These are phyloP conservation scores for Saturnia japonica DNA, from an alignment of 2,888 invertebrate genomes.

Conservation along the genomic window DNA sequence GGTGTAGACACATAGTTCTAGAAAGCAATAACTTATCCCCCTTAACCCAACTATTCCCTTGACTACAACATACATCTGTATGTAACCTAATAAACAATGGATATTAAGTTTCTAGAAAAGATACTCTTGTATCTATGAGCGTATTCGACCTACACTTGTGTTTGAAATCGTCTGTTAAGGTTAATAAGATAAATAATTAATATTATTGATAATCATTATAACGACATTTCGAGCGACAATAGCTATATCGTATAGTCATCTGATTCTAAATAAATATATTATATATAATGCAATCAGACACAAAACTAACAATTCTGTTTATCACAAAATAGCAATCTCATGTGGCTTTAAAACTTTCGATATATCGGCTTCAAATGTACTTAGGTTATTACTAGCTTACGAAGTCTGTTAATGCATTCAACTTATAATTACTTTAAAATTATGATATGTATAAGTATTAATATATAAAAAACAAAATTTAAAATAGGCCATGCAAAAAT, in stretches of 20 bases:
- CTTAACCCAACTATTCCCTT: constrained; percentile 79
- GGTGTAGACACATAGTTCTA: constrained; percentile 76
- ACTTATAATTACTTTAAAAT: no score
- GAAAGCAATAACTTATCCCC: constrained; percentile 79
- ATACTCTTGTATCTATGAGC: constrained; percentile 25
- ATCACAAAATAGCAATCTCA: not conserved
- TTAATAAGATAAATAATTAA: not conserved
- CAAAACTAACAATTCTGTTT: not conserved
- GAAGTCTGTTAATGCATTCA: no score
- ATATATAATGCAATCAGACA: not conserved
- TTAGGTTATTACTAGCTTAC: no score
- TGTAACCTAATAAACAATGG: constrained; percentile 52
- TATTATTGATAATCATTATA: no score
- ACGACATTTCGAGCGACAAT: no score
- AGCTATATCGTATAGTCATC: not conserved
- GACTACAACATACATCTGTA: constrained; percentile 67
- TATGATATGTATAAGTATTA: no score
- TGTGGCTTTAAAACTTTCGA: not conserved
- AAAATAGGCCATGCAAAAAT: no score
- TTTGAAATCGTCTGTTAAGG: not conserved
- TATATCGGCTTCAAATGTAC: not conserved
- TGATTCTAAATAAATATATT: not conserved
- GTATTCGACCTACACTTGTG: constrained; percentile 7
- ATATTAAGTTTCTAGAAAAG: constrained; percentile 46
- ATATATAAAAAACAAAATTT: no score